Evolutionary conservation across 2,113 vertebrate genomes (phyloP).

Genomic region (Macquaria australasica): DNA sequence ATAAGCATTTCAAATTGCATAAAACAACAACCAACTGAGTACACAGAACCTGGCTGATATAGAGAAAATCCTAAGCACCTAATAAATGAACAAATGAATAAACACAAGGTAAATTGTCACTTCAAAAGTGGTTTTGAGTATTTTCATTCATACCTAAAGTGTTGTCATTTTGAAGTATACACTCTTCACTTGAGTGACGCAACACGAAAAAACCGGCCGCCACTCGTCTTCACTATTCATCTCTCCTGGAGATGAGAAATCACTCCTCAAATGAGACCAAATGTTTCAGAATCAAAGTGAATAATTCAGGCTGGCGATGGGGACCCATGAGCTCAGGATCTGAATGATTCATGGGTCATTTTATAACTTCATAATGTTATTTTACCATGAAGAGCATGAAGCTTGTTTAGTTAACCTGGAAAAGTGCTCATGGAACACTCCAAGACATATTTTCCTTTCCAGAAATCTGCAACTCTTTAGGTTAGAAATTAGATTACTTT

Average conservation of each 20-base stretch:
- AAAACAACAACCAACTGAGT: background rate
- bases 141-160: conserved; percentile 46
- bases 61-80: background rate
- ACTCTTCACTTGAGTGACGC: conserved; percentile 36
- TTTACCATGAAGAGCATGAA: conserved; percentile 44
- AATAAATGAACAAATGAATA: conserved; percentile 24
- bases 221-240: conserved; percentile 29
- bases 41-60: background rate
- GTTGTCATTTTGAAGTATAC: conserved; percentile 39
- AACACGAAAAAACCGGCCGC: background rate
- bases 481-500: conserved; percentile 4
- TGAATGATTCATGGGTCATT: conserved; percentile 83
- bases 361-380: conserved; percentile 75
- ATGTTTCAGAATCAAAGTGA: conserved; percentile 83
- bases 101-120: conserved; percentile 44
- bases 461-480: background rate
- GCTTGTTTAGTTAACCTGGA: conserved; percentile 55
- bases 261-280: conserved; percentile 67
- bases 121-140: conserved; percentile 25
- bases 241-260: conserved; percentile 43
- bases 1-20: background rate
- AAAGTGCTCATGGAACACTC: conserved; percentile 20
- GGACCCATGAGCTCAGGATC: conserved; percentile 64
- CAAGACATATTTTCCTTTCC: background rate
- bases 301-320: conserved; percentile 77